These are phyloP conservation scores for Falco punctatus DNA, from an alignment of 2,113 vertebrate species.

Conservation along the genomic window DNA sequence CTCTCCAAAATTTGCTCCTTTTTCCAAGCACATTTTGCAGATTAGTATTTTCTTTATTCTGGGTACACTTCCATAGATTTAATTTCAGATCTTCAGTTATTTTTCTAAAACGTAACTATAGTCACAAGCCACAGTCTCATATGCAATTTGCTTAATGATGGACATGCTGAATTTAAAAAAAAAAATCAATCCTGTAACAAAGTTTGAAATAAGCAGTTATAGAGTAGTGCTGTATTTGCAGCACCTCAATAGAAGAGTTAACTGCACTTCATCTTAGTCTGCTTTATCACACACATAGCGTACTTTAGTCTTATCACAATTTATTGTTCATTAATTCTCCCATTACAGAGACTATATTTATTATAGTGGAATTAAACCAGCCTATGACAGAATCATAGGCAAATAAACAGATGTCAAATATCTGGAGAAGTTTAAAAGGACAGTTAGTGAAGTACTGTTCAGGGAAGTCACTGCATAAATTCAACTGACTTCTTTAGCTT, in stretches of 20 bases:
- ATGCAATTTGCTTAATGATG: background rate
- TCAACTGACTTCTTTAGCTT: background rate
- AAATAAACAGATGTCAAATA: background rate
- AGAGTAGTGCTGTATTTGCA: background rate
- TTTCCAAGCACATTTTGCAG: background rate
- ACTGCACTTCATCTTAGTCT: background rate
- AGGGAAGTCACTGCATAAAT: background rate
- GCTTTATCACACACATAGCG: background rate
- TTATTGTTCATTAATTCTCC: background rate
- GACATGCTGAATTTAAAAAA: background rate
- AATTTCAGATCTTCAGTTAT: background rate
- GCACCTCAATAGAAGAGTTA: background rate
- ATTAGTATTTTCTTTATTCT: background rate
- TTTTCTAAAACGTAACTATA: background rate
- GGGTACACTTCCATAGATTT: background rate
- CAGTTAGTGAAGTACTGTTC: background rate
- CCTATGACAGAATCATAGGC: background rate
- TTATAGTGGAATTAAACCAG: background rate
- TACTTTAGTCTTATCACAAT: too few relatives aligned
- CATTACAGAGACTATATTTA: background rate
- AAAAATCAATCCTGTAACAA: background rate
- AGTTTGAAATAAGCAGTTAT: background rate
- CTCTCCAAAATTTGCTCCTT: background rate
- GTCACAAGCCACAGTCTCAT: background rate
- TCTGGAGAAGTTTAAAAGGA: background rate